Percentiles rank a stretch among this genome's conserved stretches.
These are phyloP conservation scores for Cheilosia impressa DNA, from an alignment of 2,888 invertebrate species.

Conservation along the genomic window DNA sequence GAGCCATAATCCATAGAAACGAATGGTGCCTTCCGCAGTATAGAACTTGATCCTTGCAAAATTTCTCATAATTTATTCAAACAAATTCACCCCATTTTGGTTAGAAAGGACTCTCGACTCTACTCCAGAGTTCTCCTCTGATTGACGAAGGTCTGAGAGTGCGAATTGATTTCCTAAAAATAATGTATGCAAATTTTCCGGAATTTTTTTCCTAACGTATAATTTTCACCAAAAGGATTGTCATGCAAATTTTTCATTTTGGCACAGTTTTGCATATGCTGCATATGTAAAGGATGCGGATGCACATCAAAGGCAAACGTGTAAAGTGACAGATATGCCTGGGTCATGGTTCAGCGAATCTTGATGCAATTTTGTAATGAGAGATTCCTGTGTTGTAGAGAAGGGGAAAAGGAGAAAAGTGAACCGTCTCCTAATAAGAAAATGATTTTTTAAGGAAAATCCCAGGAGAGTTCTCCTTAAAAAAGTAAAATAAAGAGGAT, in stretches of 20 bases:
- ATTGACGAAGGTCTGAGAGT: slow-evolving; percentile 53
- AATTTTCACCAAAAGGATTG: slow-evolving; percentile 56
- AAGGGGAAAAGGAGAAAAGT: slow-evolving; percentile 42
- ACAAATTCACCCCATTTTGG: slow-evolving; percentile 63
- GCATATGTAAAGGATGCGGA: slow-evolving; percentile 34
- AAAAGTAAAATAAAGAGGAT: slow-evolving; percentile 30
- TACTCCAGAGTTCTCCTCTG: background rate
- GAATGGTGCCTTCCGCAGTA: slow-evolving; percentile 42
- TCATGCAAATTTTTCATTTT: slow-evolving; percentile 62
- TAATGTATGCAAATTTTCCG: slow-evolving; percentile 63
- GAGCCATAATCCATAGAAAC: slow-evolving; percentile 52
- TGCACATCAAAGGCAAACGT: background rate
- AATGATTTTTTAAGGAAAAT: slow-evolving; percentile 3
- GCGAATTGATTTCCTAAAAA: slow-evolving; percentile 57
- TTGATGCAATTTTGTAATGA: slow-evolving; percentile 48
- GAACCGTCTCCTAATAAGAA: background rate
- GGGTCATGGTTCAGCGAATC: slow-evolving; percentile 38
- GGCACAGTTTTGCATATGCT: slow-evolving; percentile 62
- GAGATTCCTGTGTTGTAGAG: background rate
- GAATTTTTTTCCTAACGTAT: slow-evolving; percentile 31
- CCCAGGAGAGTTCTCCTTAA: slow-evolving; percentile 45
- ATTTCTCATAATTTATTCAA: slow-evolving; percentile 68
- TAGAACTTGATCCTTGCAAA: slow-evolving; percentile 70
- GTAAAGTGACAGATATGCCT: background rate
- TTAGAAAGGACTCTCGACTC: background rate